These are phyloP conservation scores for Diadromus collaris DNA, from an alignment of 2,888 invertebrate species.

Conservation along the genomic window DNA sequence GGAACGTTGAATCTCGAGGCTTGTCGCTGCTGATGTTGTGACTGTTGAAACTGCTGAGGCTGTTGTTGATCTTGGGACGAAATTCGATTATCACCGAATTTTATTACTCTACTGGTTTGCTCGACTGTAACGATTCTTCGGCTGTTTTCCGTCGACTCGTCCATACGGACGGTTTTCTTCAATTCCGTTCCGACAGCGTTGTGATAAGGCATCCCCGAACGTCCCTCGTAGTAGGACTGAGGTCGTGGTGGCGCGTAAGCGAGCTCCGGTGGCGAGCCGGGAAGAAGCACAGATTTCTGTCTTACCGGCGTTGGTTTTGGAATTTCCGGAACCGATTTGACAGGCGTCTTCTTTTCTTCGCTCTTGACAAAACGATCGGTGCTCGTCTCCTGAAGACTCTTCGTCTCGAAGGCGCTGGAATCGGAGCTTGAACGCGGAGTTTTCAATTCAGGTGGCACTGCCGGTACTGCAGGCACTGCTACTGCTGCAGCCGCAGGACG, in stretches of 20 bases:
- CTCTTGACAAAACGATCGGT: constrained; percentile 56
- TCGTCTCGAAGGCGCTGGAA: constrained; percentile 56
- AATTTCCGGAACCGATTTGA: constrained; percentile 46
- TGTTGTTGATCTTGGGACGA: constrained; percentile 46
- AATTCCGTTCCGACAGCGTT: constrained; percentile 86
- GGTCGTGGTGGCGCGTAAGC: constrained; percentile 82
- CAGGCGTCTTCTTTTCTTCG: constrained; percentile 70
- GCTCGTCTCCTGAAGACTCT: constrained; percentile 54
- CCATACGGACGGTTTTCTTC: constrained; percentile 86
- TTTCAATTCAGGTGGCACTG: constrained; percentile 75
- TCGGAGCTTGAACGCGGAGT: constrained; percentile 73
- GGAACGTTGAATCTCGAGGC: constrained; percentile 76
- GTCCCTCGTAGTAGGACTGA: constrained; percentile 82
- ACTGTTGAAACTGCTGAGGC: constrained; percentile 35
- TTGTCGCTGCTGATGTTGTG: constrained; percentile 64
- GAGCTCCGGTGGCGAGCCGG: constrained; percentile 83
- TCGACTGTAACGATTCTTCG: constrained; percentile 86
- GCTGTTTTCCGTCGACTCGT: constrained; percentile 85
- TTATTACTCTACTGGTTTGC: constrained; percentile 86
- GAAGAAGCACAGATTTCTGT: constrained; percentile 80
- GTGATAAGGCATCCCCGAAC: constrained; percentile 80
- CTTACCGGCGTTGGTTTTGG: constrained; percentile 64
- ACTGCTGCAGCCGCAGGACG: constrained; percentile 76
- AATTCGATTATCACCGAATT: constrained; percentile 82
- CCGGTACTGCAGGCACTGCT: constrained; percentile 74